These are phyloP conservation scores for Ashinkailepas kermadecensis DNA, from an alignment of 2,888 invertebrate species.

Conservation along the genomic window DNA sequence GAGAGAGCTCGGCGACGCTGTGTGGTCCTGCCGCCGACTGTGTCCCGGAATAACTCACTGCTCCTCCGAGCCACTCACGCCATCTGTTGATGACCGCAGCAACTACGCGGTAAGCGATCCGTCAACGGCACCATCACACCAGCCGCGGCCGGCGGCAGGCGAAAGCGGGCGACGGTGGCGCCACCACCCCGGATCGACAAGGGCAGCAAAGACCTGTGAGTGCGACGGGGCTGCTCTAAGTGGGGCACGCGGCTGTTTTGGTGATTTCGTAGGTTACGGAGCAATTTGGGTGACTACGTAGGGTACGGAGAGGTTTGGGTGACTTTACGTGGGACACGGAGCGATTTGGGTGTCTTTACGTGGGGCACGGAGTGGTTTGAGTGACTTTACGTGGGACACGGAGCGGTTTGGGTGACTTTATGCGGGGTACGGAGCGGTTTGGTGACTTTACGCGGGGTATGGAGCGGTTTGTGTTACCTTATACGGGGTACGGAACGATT, in stretches of 20 bases:
- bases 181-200: background rate
- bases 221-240: too few relatives aligned
- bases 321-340: background rate
- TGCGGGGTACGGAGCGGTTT: background rate
- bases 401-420: background rate
- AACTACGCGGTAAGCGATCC: too few relatives aligned
- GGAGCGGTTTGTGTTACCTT: background rate
- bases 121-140: too few relatives aligned
- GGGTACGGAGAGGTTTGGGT: background rate
- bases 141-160: too few relatives aligned
- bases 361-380: background rate
- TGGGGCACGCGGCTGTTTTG: too few relatives aligned
- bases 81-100: too few relatives aligned
- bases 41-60: too few relatives aligned
- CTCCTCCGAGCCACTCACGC: too few relatives aligned
- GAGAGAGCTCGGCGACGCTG: too few relatives aligned
- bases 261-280: background rate
- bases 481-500: too few relatives aligned
- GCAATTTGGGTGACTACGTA: background rate
- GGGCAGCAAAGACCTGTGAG: conserved; percentile 5
- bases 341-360: background rate
- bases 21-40: too few relatives aligned
- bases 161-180: background rate
- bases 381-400: background rate
- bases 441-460: background rate